A percentile compares a stretch with the other conserved stretches of the same genome.
phyloP scores from a whole-genome alignment of 1,140 invertebrate genomes.

The Lordiphosa stackelbergi region DNA sequence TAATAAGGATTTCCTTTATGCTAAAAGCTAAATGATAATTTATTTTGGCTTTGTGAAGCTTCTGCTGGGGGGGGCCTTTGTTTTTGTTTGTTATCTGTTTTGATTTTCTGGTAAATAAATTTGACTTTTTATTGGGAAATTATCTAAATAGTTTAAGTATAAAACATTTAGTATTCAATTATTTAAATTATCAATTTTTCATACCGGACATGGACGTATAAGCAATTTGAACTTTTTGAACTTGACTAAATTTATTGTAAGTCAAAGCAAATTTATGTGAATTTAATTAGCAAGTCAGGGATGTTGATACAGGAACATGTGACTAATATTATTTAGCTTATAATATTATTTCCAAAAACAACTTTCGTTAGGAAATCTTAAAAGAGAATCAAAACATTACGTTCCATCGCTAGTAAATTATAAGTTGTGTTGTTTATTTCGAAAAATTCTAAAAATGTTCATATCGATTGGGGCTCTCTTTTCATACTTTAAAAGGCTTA shows the following conservation, averaged over 20 bases:
- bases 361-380: too few species aligned
- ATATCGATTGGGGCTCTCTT: too few species aligned
- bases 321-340: neutral
- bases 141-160: neutral
- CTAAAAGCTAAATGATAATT: constrained; percentile 13
- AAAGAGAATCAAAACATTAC: too few species aligned
- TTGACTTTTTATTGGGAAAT: neutral
- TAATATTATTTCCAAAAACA: too few species aligned
- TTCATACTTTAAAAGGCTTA: too few species aligned
- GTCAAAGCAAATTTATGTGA: constrained; percentile 4
- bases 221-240: neutral
- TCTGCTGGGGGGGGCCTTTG: neutral
- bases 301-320: constrained; percentile 2
- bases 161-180: too few species aligned
- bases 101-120: neutral
- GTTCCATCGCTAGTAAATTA: too few species aligned
- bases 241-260: constrained; percentile 12
- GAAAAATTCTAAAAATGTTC: too few species aligned
- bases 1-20: constrained; percentile 37
- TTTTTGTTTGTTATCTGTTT: constrained; percentile 27
- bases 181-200: too few species aligned
- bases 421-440: too few species aligned
- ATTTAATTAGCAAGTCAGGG: constrained; percentile 20
- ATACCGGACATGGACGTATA: too few species aligned
- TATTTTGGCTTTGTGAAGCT: constrained; percentile 31